Evolutionary conservation across 1,140 invertebrate genomes (phyloP).

Genomic region (Pararge aegeria): DNA sequence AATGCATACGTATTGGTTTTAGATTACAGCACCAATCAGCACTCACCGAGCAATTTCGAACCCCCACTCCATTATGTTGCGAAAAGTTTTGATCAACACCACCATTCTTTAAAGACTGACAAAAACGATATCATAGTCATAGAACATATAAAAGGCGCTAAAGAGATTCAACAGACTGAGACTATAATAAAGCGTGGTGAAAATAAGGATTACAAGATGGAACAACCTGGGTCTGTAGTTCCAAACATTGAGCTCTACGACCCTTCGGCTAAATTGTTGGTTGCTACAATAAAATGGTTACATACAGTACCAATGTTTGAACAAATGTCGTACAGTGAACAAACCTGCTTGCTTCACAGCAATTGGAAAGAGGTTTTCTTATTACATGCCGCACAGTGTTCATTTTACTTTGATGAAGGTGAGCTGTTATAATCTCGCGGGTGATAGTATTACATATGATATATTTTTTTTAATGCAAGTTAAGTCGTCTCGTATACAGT

Average conservation of each 20-base stretch:
- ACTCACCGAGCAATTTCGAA: slow-evolving; percentile 6
- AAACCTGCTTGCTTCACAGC: slow-evolving; percentile 86
- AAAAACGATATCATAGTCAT: background rate
- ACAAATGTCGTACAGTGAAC: slow-evolving; percentile 86
- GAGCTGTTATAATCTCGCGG: slow-evolving; percentile 21
- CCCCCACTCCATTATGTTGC: background rate
- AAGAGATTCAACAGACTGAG: slow-evolving; percentile 3
- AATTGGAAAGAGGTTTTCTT: slow-evolving; percentile 93
- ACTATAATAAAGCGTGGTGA: slow-evolving; percentile 17
- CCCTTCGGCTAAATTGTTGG: slow-evolving; percentile 88
- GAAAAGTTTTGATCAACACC: background rate
- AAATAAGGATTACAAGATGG: slow-evolving; percentile 12
- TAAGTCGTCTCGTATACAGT: no score
- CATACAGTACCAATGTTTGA: slow-evolving; percentile 87
- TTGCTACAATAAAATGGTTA: slow-evolving; percentile 88
- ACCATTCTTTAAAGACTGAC: background rate
- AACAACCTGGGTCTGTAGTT: slow-evolving; percentile 4
- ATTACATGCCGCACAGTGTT: slow-evolving; percentile 89
- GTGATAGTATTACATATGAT: background rate
- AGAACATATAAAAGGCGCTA: background rate
- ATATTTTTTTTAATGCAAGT: no score
- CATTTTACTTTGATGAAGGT: slow-evolving; percentile 87
- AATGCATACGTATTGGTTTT: background rate
- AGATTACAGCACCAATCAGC: background rate
- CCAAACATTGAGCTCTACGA: slow-evolving; percentile 79